Conservation (phyloP, 2,113 vertebrate species). For the Fulmarus glacialis region DNA sequence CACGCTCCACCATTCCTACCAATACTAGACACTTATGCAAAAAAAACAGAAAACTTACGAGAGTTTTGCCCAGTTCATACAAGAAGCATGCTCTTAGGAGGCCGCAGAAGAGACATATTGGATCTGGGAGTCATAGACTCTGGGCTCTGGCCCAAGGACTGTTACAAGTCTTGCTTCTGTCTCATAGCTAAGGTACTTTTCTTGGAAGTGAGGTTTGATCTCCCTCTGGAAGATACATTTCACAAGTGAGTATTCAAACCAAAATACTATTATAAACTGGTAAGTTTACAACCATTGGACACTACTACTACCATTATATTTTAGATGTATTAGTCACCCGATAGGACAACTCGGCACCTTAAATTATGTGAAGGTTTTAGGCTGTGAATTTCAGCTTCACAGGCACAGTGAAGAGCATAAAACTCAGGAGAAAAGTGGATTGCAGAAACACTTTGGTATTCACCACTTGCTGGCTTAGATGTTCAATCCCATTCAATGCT, state of each 20-base stretch:
- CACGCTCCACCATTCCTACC: background rate
- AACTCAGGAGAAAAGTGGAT: background rate
- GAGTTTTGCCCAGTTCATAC: background rate
- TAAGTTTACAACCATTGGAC: background rate
- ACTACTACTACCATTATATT: background rate
- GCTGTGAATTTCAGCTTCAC: background rate
- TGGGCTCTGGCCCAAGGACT: background rate
- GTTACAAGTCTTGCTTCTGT: background rate
- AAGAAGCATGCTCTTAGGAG: rapidly evolving
- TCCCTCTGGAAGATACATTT: background rate
- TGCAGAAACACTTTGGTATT: background rate
- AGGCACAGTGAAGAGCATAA: background rate
- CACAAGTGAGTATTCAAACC: background rate
- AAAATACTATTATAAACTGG: background rate
- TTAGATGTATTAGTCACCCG: background rate
- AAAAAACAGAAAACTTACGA: background rate
- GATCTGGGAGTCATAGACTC: background rate
- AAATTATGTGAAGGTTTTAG: background rate
- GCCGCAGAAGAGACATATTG: background rate
- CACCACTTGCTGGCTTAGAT: background rate
- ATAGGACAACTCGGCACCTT: background rate
- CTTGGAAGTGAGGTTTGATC: background rate
- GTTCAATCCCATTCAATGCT: background rate
- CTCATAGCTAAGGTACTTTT: background rate
- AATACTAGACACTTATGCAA: background rate